phyloP scores from a whole-genome alignment of 1,140 invertebrate species.

The Diachasmimorpha longicaudata region DNA sequence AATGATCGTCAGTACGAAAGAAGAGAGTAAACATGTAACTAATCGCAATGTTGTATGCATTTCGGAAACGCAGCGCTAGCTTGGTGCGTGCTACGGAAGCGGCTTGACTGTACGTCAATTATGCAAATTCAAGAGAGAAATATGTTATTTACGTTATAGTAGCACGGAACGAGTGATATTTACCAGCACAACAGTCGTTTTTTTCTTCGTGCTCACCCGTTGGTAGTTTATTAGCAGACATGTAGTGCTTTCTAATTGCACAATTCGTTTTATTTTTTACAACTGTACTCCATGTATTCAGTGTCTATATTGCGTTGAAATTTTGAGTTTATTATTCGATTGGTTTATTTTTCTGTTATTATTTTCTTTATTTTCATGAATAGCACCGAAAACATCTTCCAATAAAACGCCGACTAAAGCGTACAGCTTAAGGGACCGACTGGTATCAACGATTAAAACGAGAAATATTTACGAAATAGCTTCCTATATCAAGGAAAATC shows the following conservation, averaged over 20 bases:
- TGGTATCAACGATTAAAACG: conserved; percentile 61
- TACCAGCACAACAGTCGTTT: not conserved
- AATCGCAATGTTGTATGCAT: conserved; percentile 10
- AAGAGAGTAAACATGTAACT: not conserved
- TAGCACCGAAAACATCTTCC: conserved; percentile 46
- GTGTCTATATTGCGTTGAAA: too few species aligned
- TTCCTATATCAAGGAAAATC: conserved; percentile 64
- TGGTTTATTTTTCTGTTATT: conserved; percentile 43
- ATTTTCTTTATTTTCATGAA: conserved; percentile 44
- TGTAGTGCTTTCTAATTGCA: conserved; percentile 15
- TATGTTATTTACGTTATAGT: conserved; percentile 10
- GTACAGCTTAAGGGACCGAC: conserved; percentile 60
- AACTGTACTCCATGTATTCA: not conserved
- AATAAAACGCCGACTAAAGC: conserved; percentile 57
- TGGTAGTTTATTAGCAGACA: conserved; percentile 5
- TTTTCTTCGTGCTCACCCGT: not conserved
- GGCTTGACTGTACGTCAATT: conserved; percentile 83
- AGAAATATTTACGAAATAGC: conserved; percentile 64
- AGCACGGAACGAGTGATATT: conserved; percentile 3
- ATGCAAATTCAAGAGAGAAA: conserved; percentile 7
- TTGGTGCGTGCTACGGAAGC: conserved; percentile 88
- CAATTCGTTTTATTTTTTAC: not conserved
- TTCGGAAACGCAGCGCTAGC: conserved; percentile 75
- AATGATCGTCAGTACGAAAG: not conserved
- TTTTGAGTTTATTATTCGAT: conserved; percentile 22